A percentile compares a stretch with the other conserved stretches of the same genome.
phyloP scores from a whole-genome alignment of 2,113 vertebrate genomes.

The Aix galericulata region DNA sequence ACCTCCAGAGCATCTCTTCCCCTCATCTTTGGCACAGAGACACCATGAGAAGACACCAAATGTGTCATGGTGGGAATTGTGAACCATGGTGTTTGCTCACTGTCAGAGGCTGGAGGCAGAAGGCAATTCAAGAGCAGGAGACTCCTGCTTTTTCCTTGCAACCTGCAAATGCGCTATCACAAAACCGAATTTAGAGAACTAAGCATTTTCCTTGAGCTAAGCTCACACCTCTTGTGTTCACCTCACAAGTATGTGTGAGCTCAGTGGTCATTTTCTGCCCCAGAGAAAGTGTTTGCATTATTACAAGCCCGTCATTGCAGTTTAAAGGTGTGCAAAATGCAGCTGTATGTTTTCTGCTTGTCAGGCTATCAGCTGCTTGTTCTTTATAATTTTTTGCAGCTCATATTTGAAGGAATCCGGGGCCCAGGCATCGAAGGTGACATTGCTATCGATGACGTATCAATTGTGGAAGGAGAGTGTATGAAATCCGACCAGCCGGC shows the following conservation, averaged over 20 bases:
- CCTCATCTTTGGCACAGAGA: background rate
- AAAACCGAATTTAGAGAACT: background rate
- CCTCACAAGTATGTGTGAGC: background rate
- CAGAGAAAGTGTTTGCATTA: background rate
- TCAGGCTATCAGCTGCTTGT: background rate
- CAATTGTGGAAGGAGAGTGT: conserved; percentile 95
- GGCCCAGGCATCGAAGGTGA: conserved; percentile 97
- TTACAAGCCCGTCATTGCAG: rapidly evolving
- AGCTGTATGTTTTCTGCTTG: rapidly evolving
- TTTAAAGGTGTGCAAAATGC: rapidly evolving
- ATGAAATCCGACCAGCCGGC: conserved; percentile 85
- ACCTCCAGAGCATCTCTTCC: no score
- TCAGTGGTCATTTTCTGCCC: rapidly evolving
- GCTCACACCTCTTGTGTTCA: background rate
- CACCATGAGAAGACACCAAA: background rate
- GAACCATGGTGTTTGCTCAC: background rate
- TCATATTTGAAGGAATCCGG: conserved; percentile 94
- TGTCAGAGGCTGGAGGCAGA: background rate
- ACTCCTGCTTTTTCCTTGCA: background rate
- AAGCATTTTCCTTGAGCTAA: background rate
- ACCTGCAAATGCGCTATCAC: no score
- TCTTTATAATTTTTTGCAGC: conserved; percentile 69
- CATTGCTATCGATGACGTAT: conserved; percentile 97
- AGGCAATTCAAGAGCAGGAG: background rate
- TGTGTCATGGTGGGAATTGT: background rate